Evolutionary conservation across 1,140 invertebrate genomes (phyloP).

Genomic region (Limonius californicus): DNA sequence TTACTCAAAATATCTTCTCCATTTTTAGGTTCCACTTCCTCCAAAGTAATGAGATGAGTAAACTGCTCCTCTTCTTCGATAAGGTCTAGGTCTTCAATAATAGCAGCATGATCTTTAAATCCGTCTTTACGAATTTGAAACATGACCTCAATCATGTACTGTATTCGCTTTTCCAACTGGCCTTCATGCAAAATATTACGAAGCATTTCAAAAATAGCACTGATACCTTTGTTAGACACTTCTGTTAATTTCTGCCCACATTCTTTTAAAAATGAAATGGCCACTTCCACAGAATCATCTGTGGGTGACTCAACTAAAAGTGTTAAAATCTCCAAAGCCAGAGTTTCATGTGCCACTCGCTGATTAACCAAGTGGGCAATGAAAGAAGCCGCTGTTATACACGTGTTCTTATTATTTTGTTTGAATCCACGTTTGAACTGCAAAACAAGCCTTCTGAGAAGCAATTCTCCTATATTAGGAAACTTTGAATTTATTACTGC

Average conservation of each 20-base stretch:
- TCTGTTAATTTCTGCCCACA: slow-evolving; percentile 92
- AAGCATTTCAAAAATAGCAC: slow-evolving; percentile 94
- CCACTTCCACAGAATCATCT: slow-evolving; percentile 96
- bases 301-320: slow-evolving; percentile 91
- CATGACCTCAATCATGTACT: slow-evolving; percentile 99
- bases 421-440: slow-evolving; percentile 92
- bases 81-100: slow-evolving; percentile 87
- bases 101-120: slow-evolving; percentile 89
- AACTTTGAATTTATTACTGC: slow-evolving; percentile 97
- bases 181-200: slow-evolving; percentile 93
- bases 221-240: slow-evolving; percentile 81
- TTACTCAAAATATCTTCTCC: slow-evolving; percentile 86
- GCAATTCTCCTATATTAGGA: slow-evolving; percentile 93
- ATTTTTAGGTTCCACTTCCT: slow-evolving; percentile 70
- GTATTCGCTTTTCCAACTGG: slow-evolving; percentile 83
- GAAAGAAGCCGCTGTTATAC: slow-evolving; percentile 87
- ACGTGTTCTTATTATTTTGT: slow-evolving; percentile 89
- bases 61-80: slow-evolving; percentile 97
- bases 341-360: slow-evolving; percentile 93
- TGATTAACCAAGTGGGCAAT: slow-evolving; percentile 98
- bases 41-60: slow-evolving; percentile 88
- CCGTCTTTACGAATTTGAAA: slow-evolving; percentile 94
- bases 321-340: slow-evolving; percentile 93
- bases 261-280: slow-evolving; percentile 95
- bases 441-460: slow-evolving; percentile 87